A percentile compares a stretch with the other conserved stretches of the same genome.
Evolutionary conservation across 2,113 vertebrate genomes (phyloP).

Genomic region (Phrynosoma blainvillii): DNA sequence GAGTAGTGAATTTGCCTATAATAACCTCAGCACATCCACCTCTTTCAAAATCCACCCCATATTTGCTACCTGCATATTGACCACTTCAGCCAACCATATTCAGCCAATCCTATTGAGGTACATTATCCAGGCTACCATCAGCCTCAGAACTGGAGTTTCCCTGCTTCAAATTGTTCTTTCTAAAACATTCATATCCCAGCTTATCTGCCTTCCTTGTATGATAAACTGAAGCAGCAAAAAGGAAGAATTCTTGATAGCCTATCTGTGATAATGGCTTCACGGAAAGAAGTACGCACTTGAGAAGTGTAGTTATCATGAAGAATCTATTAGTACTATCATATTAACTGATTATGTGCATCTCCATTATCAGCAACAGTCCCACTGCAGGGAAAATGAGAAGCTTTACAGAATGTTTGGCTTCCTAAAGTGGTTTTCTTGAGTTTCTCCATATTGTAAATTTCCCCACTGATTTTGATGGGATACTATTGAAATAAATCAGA

Average conservation of each 20-base stretch:
- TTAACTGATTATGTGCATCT: slow-evolving; percentile 2
- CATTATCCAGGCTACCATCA: neutral
- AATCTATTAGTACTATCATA: neutral
- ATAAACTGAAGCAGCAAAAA: neutral
- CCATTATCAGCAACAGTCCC: neutral
- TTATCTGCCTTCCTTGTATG: neutral
- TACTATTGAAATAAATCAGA: neutral
- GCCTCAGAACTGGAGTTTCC: neutral
- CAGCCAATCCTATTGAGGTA: neutral
- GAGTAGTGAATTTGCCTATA: no score
- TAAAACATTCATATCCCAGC: neutral
- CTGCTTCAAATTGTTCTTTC: neutral
- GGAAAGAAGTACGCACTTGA: neutral
- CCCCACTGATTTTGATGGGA: neutral
- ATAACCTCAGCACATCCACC: no score
- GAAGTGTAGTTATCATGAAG: neutral
- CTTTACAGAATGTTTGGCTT: neutral
- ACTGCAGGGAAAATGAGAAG: neutral
- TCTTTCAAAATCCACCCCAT: no score
- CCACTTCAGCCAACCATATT: neutral
- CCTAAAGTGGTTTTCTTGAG: neutral
- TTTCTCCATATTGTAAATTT: neutral
- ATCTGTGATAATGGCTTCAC: neutral
- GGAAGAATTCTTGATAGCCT: neutral
- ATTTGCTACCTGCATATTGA: no score